These are phyloP conservation scores for Nanorana parkeri DNA, from an alignment of 2,113 vertebrate genomes.

Conservation along the genomic window DNA sequence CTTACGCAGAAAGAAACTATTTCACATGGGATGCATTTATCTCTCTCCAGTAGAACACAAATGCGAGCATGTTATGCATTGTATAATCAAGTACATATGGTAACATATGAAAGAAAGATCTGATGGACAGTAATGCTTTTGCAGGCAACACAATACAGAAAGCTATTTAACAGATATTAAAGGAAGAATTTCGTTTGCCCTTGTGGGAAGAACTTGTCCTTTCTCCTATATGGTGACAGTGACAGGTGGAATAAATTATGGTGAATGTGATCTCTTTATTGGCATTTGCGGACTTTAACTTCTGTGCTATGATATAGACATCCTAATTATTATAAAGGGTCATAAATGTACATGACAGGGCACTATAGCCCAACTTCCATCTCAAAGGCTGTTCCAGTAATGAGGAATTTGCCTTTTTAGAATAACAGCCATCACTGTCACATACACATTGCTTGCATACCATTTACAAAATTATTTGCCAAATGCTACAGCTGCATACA, in stretches of 20 bases:
- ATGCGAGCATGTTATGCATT: not conserved
- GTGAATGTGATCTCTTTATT: not conserved
- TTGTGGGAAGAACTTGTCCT: not conserved
- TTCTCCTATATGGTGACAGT: not conserved
- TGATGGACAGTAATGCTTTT: not conserved
- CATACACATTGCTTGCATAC: too few species aligned
- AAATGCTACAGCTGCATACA: too few species aligned
- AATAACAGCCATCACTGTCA: too few species aligned
- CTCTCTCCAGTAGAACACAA: not conserved
- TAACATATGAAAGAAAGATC: not conserved
- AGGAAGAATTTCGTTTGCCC: not conserved
- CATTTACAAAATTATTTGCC: too few species aligned
- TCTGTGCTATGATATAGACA: not conserved
- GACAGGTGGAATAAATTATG: not conserved
- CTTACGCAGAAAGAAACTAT: not conserved
- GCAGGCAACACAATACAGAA: not conserved
- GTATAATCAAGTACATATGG: not conserved
- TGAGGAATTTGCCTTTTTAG: too few species aligned
- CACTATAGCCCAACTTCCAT: too few species aligned
- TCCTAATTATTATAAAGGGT: too few species aligned
- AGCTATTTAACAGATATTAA: not conserved
- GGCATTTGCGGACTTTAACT: not conserved
- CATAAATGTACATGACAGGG: too few species aligned
- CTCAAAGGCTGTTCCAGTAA: too few species aligned
- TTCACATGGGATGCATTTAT: not conserved